Evolutionary conservation across 1,140 invertebrate genomes (phyloP).

Genomic region (Lutraria rhynchaena): DNA sequence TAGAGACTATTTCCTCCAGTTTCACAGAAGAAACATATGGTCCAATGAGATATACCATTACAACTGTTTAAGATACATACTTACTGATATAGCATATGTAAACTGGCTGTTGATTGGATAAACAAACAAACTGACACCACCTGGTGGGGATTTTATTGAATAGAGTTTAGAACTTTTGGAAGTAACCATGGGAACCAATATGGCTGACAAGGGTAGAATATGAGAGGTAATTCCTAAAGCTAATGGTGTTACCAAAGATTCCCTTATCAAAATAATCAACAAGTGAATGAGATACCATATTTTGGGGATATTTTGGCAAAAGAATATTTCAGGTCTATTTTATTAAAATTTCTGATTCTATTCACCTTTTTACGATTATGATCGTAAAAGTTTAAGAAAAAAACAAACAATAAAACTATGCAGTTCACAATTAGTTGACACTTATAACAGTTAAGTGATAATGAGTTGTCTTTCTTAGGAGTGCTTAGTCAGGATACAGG

Average conservation of each 20-base stretch:
- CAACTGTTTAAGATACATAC: conserved; percentile 25
- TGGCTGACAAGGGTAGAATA: conserved; percentile 21
- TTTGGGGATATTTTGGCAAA: no score
- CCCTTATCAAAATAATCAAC: conserved; percentile 53
- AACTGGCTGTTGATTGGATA: conserved; percentile 45
- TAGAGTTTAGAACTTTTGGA: conserved; percentile 4
- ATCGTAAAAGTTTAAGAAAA: no score
- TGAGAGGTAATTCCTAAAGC: not conserved
- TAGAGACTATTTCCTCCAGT: not conserved
- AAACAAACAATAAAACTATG: no score
- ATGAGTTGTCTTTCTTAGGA: no score
- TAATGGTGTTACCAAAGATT: conserved; percentile 42
- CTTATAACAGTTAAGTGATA: no score
- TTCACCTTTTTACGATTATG: no score
- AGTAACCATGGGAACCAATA: conserved; percentile 31
- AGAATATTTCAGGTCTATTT: no score
- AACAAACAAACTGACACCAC: conserved; percentile 48
- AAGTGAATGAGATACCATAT: conserved; percentile 40
- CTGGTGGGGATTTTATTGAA: conserved; percentile 41
- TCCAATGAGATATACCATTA: conserved; percentile 23
- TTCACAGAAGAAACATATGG: conserved; percentile 27
- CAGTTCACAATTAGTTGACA: no score
- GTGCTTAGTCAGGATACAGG: no score
- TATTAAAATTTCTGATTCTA: no score
- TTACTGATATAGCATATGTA: conserved; percentile 11